Evolutionary conservation across 2,797 vertebrate genomes (phyloP).

Genomic region (Brachyalestes nurse): DNA sequence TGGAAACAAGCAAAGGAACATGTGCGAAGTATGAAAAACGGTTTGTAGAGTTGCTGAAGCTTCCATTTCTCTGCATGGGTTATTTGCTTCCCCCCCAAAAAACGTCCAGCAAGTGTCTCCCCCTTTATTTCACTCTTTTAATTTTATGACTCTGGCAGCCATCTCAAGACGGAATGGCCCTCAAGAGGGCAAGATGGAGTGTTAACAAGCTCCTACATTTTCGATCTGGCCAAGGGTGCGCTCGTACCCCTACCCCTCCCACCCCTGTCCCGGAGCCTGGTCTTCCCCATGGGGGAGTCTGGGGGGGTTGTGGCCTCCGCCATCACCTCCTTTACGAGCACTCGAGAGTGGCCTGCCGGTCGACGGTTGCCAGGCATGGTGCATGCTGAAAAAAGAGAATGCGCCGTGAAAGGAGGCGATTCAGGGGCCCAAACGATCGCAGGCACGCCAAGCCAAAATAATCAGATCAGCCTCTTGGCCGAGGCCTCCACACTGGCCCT

Average conservation of each 20-base stretch:
- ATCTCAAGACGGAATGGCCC: constrained; percentile 50
- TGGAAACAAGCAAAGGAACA: too few species aligned
- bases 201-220: constrained; percentile 68
- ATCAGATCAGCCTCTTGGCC: constrained; percentile 79
- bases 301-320: constrained; percentile 34
- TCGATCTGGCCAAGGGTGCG: constrained; percentile 46
- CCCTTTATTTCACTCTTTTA: constrained; percentile 44
- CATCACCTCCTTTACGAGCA: constrained; percentile 58
- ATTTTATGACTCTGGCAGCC: constrained; percentile 59
- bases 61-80: constrained; percentile 9
- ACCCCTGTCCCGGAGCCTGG: constrained; percentile 42
- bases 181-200: constrained; percentile 58
- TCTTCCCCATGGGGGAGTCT: constrained; percentile 16
- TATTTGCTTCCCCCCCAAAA: constrained; percentile 19
- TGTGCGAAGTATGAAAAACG: too few species aligned
- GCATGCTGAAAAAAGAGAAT: constrained; percentile 73
- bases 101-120: constrained; percentile 39
- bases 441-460: constrained; percentile 75
- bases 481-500: constrained; percentile 70
- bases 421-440: constrained; percentile 67
- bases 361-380: constrained; percentile 73
- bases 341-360: constrained; percentile 39
- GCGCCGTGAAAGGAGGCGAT: constrained; percentile 77
- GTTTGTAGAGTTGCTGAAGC: constrained; percentile 21
- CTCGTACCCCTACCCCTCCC: constrained; percentile 8